Evolutionary conservation across 1,140 invertebrate species (phyloP).

Genomic region (Oppia nitens): DNA sequence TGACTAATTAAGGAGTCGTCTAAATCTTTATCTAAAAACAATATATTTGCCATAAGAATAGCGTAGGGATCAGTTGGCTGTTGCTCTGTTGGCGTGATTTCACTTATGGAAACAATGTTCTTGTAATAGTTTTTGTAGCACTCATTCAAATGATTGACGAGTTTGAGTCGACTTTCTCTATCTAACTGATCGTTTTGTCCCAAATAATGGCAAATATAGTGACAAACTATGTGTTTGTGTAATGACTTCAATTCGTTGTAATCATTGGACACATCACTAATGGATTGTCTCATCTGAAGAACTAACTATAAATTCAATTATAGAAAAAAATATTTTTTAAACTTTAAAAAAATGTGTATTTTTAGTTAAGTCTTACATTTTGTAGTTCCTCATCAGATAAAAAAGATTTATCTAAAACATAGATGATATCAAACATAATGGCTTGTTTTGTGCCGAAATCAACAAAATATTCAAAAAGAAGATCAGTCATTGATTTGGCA

Average conservation of each 20-base stretch:
- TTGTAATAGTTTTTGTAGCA: neutral
- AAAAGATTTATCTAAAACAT: conserved; percentile 11
- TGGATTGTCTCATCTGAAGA: neutral
- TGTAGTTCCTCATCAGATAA: conserved; percentile 21
- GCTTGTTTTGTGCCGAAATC: conserved; percentile 65
- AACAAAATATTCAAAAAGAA: conserved; percentile 57
- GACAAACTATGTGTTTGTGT: neutral
- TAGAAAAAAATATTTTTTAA: neutral
- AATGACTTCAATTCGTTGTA: neutral
- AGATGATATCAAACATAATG: conserved; percentile 52
- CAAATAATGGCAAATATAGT: neutral
- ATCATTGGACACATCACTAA: neutral
- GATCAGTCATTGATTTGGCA: conserved; percentile 26
- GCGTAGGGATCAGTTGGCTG: conserved; percentile 50
- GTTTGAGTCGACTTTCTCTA: neutral
- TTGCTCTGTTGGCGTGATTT: neutral
- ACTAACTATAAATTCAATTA: neutral
- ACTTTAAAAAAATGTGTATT: neutral
- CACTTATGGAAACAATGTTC: neutral
- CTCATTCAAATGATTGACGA: neutral
- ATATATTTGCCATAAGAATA: conserved; percentile 53
- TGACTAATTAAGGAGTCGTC: conserved; percentile 20
- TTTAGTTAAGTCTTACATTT: conserved; percentile 17
- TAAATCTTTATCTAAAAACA: conserved; percentile 44
- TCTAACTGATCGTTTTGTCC: neutral